Base-by-base conservation (phyloP, 2,888 invertebrate species). In the Athalia circularis region DNA sequence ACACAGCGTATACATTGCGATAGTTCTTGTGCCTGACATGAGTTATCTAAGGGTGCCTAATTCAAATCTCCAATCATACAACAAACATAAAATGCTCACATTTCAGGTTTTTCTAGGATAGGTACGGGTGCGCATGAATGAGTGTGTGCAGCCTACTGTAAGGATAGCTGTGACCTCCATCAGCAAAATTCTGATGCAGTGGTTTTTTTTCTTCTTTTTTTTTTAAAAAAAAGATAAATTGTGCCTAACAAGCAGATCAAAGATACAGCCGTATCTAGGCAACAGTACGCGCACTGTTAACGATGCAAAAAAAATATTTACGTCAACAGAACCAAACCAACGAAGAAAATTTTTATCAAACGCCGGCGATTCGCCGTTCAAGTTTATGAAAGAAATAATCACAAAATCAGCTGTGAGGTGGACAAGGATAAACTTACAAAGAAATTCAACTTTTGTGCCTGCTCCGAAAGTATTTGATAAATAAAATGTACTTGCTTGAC, bases 401-500 rank as follows among this genome's bases (percentile, higher is more conserved):
- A 29, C 1, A 29, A 29, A 29, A 29, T 29, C 29, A 29, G 29
- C 29, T 29, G 29, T 29, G 29, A 80, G 67, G 62, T 61, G 11
- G 7, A 65, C 11, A 13, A 13, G n/a, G 13, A 5, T n/a, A 59
- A 5, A n/a, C 5, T 59, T 59, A 11, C n/a, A 59, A 5, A 59
- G 11, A 59, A 59, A 59, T 64, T 64, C 29, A 64, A 64, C 9
- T 64, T 29, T 68, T 45, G 29, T 29, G 54, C n/a, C n/a, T 54
- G 11, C 13, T 72, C 7, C 5, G n/a, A 15, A 59, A 59, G 45
- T 47, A 13, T 11, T 54, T 13, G 5, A 43, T 4, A 11, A 3
- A 64, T 3, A n/a, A 43, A 61, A 61, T 61, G 29, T 29, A 29
- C 29, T 13, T 13, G n/a, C 43, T 74, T 78, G 80, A 91, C 93